Evolutionary conservation across 1,140 invertebrate species (phyloP), one percentile per base, ranked within the genome.

Genomic region (Drosophila tani): DNA sequence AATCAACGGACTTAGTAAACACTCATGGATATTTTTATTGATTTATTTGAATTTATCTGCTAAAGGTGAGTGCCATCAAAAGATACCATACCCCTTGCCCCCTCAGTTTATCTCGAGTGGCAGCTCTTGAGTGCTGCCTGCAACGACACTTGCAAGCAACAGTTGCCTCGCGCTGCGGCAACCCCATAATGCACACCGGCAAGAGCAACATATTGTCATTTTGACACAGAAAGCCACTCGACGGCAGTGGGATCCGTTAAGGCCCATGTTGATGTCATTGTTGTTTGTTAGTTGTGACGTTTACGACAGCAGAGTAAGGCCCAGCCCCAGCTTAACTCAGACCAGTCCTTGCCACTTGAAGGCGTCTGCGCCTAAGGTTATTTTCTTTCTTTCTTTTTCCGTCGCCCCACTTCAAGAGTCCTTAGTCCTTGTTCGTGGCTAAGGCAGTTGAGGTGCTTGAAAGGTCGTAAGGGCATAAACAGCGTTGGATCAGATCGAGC

Each of bases 1-100:
- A 71, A 74, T 83, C 50, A 87, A 91, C 69, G 83, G 91, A 92
- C 88, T 92, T 82, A 92, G 91, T 86, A 92, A 92, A 90, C 92
- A 92, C 85, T 92, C 91, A 88, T 92, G 91, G 91, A 92, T 92
- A 91, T 92, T 92, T 92, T 90, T 92, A 91, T 75, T 92, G 81
- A 92, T 92, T 81, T 92, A 92, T 83, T 91, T 92, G 86, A 92
- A 92, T 90, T 91, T 92, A 92, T 92, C 91, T 92, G 91, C 91
- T 91, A 91, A 85, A 92, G 86, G 91, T 92, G 76, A 92, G 91
- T 92, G 78, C 51, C 56, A 41, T 46, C 27, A 19, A 63, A 60
- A 17, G 27, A 46, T 45, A 24, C 19, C 35, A 46, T 45, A 24
- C 19, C 24, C 32, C 51, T 40, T 40, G 35, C 19, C 19, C 12